A percentile compares a stretch with the other conserved stretches of the same genome.
These are phyloP conservation scores for Sporophila hypoxantha DNA, from an alignment of 2,113 vertebrate species.

Conservation along the genomic window DNA sequence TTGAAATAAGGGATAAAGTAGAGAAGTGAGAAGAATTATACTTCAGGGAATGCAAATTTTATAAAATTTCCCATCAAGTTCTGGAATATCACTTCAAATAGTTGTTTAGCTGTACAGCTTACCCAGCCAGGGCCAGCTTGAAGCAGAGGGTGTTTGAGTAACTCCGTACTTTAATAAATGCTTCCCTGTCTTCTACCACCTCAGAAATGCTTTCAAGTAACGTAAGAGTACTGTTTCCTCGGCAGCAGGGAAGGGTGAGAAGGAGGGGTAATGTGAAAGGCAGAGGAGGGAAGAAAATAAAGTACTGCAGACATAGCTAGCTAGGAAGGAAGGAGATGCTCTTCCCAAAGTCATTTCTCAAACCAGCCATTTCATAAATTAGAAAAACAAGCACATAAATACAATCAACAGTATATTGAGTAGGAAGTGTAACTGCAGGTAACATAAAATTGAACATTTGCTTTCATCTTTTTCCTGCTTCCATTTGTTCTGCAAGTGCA, in stretches of 20 bases:
- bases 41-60: background rate
- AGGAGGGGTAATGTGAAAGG: background rate
- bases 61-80: background rate
- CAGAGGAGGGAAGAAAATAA: background rate
- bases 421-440: background rate
- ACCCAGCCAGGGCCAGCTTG: background rate
- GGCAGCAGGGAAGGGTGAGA: background rate
- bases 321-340: background rate
- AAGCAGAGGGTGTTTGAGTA: background rate
- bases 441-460: background rate
- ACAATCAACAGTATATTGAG: background rate
- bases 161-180: background rate
- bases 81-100: background rate
- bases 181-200: background rate
- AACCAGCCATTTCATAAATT: background rate
- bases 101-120: background rate
- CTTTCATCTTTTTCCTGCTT: background rate
- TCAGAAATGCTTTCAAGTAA: background rate
- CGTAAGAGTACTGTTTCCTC: accelerated
- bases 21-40: background rate
- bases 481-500: background rate
- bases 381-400: background rate
- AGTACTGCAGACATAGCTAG: background rate
- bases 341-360: background rate
- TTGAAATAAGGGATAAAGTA: background rate